phyloP scores from a whole-genome alignment of 2,888 invertebrate species.

The Ashinkailepas kermadecensis region DNA sequence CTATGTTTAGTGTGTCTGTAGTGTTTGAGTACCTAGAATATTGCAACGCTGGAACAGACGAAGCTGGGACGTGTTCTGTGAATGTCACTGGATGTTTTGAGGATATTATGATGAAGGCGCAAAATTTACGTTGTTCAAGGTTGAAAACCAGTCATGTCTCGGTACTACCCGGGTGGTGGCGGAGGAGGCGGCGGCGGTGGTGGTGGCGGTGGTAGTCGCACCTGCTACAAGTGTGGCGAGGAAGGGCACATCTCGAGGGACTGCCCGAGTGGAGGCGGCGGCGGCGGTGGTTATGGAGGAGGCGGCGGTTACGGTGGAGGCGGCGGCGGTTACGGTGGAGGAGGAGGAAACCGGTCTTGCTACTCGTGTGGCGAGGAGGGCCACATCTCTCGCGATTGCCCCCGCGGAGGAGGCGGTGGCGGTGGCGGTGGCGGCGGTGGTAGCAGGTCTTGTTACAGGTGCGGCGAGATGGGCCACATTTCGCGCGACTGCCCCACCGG shows the following conservation, averaged over 20 bases:
- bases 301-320: neutral
- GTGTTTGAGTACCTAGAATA: too few species aligned
- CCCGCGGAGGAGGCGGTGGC: neutral
- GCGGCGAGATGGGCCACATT: neutral
- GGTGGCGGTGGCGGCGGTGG: neutral
- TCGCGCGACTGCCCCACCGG: neutral
- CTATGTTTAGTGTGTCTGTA: too few species aligned
- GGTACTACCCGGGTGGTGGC: conserved; percentile 11
- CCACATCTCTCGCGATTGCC: neutral
- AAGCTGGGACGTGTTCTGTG: too few species aligned
- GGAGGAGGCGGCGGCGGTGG: neutral
- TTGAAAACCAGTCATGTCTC: conserved; percentile 9
- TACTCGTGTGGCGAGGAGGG: neutral
- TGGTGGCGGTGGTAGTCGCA: conserved; percentile 1
- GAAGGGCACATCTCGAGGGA: conserved; percentile 1
- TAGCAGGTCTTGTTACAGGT: neutral
- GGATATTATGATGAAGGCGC: neutral
- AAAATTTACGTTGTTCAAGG: conserved; percentile 17
- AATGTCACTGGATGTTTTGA: too few species aligned
- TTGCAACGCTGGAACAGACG: too few species aligned
- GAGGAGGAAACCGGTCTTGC: neutral
- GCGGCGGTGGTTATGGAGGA: neutral
- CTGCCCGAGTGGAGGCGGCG: neutral
- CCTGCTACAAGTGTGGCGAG: conserved; percentile 14
- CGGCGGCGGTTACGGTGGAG: neutral